Evolutionary conservation across 2,888 invertebrate species (phyloP).

Genomic region (Megalurothrips usitatus): DNA sequence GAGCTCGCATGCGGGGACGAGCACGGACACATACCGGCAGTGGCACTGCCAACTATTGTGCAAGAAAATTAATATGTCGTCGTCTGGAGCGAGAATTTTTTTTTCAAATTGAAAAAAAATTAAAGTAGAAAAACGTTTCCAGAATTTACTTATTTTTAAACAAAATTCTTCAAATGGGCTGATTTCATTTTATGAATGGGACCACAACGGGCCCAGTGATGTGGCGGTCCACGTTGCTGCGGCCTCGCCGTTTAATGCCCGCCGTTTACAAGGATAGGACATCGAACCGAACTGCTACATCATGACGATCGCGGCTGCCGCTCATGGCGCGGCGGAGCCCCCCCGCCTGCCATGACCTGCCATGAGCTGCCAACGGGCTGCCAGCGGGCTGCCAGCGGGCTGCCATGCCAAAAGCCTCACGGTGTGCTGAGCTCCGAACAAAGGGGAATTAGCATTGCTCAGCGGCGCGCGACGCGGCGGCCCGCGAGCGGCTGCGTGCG

Average conservation of each 20-base stretch:
- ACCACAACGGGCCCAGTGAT: no score
- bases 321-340: not conserved
- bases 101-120: no score
- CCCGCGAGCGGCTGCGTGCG: not conserved
- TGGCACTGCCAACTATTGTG: not conserved
- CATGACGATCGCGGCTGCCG: no score
- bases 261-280: not conserved
- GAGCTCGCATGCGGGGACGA: not conserved
- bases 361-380: not conserved
- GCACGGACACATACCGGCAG: not conserved
- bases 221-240: no score
- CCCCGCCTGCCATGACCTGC: not conserved
- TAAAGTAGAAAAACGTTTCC: no score
- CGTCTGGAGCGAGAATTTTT: no score
- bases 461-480: not conserved
- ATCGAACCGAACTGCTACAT: slow-evolving; percentile 16
- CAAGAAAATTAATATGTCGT: no score
- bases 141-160: no score
- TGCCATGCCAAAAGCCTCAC: not conserved
- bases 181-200: no score
- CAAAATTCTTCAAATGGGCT: no score
- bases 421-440: slow-evolving; percentile 13
- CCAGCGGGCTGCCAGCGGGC: not conserved
- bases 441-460: slow-evolving; percentile 20
- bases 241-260: no score